Base-by-base conservation (phyloP, 2,113 vertebrate species). In the Proteles cristata region DNA sequence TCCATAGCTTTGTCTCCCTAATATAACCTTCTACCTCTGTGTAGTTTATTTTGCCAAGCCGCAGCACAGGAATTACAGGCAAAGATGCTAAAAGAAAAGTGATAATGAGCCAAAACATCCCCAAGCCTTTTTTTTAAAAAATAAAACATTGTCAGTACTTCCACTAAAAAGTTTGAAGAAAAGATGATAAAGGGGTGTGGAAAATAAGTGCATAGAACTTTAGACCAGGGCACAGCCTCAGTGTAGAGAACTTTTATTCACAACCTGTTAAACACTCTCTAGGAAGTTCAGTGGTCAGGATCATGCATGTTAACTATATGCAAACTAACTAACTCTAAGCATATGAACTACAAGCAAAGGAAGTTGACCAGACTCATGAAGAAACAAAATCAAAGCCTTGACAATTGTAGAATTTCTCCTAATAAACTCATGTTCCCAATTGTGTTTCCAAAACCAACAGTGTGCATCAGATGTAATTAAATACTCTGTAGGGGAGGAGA, bases 31-130 rank as follows among this genome's bases (percentile, higher is more conserved):
- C 76, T 95, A 28, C 7, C 21, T 92, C 53, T 48, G 5, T 25
- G 3, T 26, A 92, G 68, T 61, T 94, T 83, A 53, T 16, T 89
- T 73, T 90, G 35, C 53, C 71, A n/a, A 61, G 28, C 15, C 94
- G 7, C 11, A 88, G 66, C 39, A 83, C 3, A 23, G 28, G 65
- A 92, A 94, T 88, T 71, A 95, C 11, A 97, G 76, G n/a, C 35
- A 88, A 43, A 76, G n/a, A 93, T 88, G 14, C 28, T 85, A 68
- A 93, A 90, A 88, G 45, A 84, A 97, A 95, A 96, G 61, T 84
- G 71, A 87, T 17, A 1, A 53, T 28, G 25, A 28, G 48, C 28
- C 74, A 86, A 97, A 93, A 94, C 93, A 87, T 45, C 17, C 35
- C 25, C 28, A 82, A 80, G 12, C 2, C 14, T 26, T 5, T 14